A percentile compares a stretch with the other conserved stretches of the same genome.
Evolutionary conservation across 2,797 vertebrate genomes (phyloP).

Genomic region (Sebastes cheni): DNA sequence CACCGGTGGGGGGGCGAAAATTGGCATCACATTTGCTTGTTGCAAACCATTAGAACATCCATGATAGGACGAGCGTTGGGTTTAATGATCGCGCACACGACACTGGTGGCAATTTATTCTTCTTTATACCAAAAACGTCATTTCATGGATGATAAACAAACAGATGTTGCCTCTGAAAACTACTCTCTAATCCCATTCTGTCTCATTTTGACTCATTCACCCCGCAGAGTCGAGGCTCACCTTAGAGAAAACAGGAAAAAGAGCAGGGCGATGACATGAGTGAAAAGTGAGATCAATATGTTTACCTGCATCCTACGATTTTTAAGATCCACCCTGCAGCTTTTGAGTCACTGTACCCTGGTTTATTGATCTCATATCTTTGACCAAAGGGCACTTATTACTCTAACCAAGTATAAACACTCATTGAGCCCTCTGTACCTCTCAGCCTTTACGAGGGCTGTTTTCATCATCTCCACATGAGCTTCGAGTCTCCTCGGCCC

Average conservation of each 20-base stretch:
- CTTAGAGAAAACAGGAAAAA: slow-evolving; percentile 11
- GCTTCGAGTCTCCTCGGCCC: slow-evolving; percentile 32
- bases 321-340: slow-evolving; percentile 31
- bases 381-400: slow-evolving; percentile 28
- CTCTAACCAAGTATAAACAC: slow-evolving; percentile 1
- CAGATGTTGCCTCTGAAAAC: slow-evolving; percentile 1
- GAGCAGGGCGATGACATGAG: slow-evolving; percentile 14
- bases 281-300: slow-evolving; percentile 40
- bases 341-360: slow-evolving; percentile 22
- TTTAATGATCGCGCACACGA: not conserved
- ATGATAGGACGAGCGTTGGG: not conserved
- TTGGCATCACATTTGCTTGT: not conserved
- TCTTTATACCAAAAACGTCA: not conserved
- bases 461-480: slow-evolving; percentile 60
- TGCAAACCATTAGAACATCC: slow-evolving; percentile 1
- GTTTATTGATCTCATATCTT: slow-evolving; percentile 45
- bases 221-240: not conserved
- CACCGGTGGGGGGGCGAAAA: not conserved
- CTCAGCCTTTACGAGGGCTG: slow-evolving; percentile 10
- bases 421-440: slow-evolving; percentile 8
- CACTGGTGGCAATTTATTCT: not conserved
- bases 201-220: slow-evolving; percentile 1
- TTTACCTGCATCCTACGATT: slow-evolving; percentile 29
- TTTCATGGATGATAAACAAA: slow-evolving; percentile 28
- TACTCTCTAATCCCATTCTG: not conserved